Conservation (phyloP, 2,797 vertebrate species). For the Aphelocoma californica region DNA sequence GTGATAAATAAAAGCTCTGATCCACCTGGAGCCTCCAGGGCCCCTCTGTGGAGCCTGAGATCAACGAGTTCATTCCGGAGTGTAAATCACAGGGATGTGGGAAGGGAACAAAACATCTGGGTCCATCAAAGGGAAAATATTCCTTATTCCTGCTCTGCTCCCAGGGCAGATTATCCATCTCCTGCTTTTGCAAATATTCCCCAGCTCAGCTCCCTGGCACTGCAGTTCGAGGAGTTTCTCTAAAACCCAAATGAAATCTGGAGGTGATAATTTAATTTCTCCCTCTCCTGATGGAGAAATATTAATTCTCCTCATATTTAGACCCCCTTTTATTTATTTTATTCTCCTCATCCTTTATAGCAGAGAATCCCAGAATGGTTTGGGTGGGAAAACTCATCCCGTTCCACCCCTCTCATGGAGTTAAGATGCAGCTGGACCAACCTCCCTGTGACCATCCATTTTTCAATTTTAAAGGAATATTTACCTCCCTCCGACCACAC, state of each 20-base stretch:
- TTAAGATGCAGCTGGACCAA: background rate
- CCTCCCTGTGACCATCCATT: too few species aligned
- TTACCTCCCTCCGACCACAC: background rate
- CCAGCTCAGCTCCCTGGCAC: background rate
- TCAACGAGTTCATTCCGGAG: background rate
- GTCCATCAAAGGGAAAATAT: background rate
- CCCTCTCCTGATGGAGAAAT: background rate
- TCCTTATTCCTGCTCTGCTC: background rate
- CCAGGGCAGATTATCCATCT: background rate
- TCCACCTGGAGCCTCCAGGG: background rate
- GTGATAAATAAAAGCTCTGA: slow-evolving; percentile 16
- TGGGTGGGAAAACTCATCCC: background rate
- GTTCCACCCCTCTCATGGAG: fast-evolving
- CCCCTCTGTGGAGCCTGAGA: background rate
- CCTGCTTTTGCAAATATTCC: background rate
- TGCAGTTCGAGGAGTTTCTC: background rate
- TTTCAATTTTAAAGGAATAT: background rate
- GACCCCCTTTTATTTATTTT: background rate
- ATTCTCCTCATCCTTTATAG: fast-evolving
- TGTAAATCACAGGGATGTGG: background rate
- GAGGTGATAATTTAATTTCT: background rate
- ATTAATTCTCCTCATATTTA: background rate
- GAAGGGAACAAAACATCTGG: background rate
- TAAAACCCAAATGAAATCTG: background rate
- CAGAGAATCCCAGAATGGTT: too few species aligned